phyloP scores from a whole-genome alignment of 2,888 invertebrate genomes.

The Eledona agricola region DNA sequence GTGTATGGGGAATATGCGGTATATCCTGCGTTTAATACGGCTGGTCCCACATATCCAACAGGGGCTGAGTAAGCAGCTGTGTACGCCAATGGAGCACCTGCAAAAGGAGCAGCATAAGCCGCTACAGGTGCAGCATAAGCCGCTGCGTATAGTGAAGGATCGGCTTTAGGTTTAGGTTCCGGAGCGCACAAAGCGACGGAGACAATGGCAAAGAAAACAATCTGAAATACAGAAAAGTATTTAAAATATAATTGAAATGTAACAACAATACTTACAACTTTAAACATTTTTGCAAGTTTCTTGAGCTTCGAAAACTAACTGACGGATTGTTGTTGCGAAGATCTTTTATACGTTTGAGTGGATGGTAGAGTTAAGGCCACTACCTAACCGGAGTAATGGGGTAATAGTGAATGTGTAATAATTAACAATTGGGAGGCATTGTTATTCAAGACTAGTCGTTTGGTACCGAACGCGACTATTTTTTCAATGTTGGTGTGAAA shows the following conservation, averaged over 20 bases:
- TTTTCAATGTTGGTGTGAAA: too few species aligned
- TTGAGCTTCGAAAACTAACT: constrained; percentile 33
- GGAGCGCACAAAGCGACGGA: constrained; percentile 34
- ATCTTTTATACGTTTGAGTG: constrained; percentile 37
- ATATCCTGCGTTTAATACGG: constrained; percentile 32
- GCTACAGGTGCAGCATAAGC: constrained; percentile 37
- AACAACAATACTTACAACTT: constrained; percentile 42
- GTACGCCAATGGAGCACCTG: constrained; percentile 24
- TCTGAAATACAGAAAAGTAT: too few species aligned
- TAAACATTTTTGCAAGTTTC: constrained; percentile 42
- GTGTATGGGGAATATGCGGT: constrained; percentile 37
- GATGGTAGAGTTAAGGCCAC: constrained; percentile 11
- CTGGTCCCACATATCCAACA: constrained; percentile 31
- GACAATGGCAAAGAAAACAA: constrained; percentile 41
- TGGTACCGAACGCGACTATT: too few species aligned
- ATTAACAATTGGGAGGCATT: constrained; percentile 27
- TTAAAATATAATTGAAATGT: too few species aligned
- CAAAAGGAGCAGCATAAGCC: constrained; percentile 29
- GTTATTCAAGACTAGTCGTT: constrained; percentile 12
- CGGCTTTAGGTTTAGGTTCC: constrained; percentile 39
- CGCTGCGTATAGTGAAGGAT: constrained; percentile 40
- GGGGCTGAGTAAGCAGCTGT: constrained; percentile 30
- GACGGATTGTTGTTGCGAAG: constrained; percentile 6
- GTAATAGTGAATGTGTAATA: constrained; percentile 14
- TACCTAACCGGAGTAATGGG: constrained; percentile 7